Base-by-base conservation (phyloP, 1,140 invertebrate species). In the Brachionus angularis region DNA sequence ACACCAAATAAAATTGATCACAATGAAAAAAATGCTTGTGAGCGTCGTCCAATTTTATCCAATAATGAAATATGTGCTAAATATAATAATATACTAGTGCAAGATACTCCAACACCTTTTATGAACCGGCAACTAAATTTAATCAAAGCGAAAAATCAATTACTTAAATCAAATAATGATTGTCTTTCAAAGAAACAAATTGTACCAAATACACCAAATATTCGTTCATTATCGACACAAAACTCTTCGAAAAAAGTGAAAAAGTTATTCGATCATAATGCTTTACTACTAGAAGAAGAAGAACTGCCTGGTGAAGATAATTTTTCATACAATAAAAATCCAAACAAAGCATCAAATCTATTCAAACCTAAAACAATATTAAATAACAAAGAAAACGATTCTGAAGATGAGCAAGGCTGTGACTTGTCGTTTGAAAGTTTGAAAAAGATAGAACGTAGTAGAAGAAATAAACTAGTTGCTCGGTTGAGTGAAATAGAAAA, bases 71-170 rank as follows among this genome's bases (percentile, higher is more conserved):
- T 58, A 58, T 58, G 34, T 25, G 7, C 25, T 29, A 18, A 23
- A 23, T 10, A 36, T 36, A 29, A 14, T 23, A 36, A 39, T 23
- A 21, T 58, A 10, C 10, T 58, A 18, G 53, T 58, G 1, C 53
- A 58, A 2, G 53, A 58, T 21, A 58, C 53, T 5, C 53, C 53
- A 21, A 58, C 53, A 23, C 53, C 53, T 3, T 58, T 58, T 58
- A 58, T 58, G 53, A 39, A 23, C 18, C 10, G 53, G 39, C 36
- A 58, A 42, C 21, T 12, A 5, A 58, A 58, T 39, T 29, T 21
- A 7, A 39, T 18, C 21, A 39, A 23, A 39, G n/a, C 10, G 23
- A 34, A 58, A 3, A 16, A 39, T 39, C 1, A 39, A 23, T 5
- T 29, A 7, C 2, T 18, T 23, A 16, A 34, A 4, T 18, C 29